Conservation (phyloP, 2,797 vertebrate genomes). For the Enteromius trimaculatus region DNA sequence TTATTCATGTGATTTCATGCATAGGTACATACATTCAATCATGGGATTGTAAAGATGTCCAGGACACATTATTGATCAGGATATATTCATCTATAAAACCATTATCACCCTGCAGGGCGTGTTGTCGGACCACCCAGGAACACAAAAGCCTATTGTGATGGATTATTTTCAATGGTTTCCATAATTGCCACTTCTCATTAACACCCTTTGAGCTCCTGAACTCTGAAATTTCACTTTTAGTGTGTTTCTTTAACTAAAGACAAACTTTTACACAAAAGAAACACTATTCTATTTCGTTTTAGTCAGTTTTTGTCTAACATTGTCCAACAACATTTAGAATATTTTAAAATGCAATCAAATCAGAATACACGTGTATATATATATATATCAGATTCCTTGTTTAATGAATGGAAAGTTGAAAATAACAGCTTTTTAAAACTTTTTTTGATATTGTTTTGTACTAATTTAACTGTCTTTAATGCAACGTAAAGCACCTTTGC, state of each 20-base stretch:
- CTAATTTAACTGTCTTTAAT: too few species aligned
- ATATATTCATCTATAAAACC: slow-evolving; percentile 12
- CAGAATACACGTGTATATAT: not conserved
- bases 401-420: not conserved
- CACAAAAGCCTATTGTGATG: slow-evolving; percentile 62
- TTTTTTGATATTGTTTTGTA: not conserved
- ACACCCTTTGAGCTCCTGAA: slow-evolving; percentile 15
- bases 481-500: not conserved
- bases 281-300: not conserved
- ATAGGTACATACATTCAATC: not conserved
- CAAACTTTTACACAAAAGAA: not conserved
- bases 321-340: not conserved
- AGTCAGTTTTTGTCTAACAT: not conserved
- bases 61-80: slow-evolving; percentile 15
- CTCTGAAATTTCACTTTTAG: slow-evolving; percentile 12
- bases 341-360: too few species aligned
- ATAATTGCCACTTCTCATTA: slow-evolving; percentile 33
- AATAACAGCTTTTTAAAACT: not conserved
- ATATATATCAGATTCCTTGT: not conserved
- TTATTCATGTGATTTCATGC: slow-evolving; percentile 24
- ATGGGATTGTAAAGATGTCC: not conserved
- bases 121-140: slow-evolving; percentile 27
- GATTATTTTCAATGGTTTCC: slow-evolving; percentile 42
- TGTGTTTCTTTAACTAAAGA: not conserved
- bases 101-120: slow-evolving; percentile 40